Percentiles rank a stretch among this genome's conserved stretches.
phyloP scores from a whole-genome alignment of 2,888 invertebrate genomes.

The Polyommatus iphigenia region DNA sequence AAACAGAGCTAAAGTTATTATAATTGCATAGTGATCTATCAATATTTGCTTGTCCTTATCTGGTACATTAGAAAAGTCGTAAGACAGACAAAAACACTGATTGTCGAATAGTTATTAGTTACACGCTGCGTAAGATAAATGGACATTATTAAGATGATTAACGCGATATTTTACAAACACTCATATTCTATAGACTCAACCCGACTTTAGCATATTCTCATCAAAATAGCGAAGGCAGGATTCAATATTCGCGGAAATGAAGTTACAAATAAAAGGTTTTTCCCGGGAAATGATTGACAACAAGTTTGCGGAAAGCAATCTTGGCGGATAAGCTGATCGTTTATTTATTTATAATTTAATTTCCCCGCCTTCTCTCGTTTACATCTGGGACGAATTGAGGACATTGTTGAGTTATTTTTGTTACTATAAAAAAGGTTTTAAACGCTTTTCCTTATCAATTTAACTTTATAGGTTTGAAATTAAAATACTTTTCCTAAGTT shows the following conservation, averaged over 20 bases:
- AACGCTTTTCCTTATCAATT: not conserved
- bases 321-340: not conserved
- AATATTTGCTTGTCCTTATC: too few species aligned
- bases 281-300: conserved; percentile 1
- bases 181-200: not conserved
- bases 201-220: not conserved
- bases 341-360: conserved; percentile 11
- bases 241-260: not conserved
- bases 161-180: not conserved
- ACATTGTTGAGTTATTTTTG: not conserved
- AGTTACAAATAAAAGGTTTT: conserved; percentile 13
- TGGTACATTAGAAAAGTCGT: too few species aligned
- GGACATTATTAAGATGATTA: too few species aligned
- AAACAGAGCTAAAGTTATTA: not conserved
- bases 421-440: too few species aligned
- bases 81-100: not conserved
- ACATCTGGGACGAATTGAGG: not conserved
- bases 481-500: too few species aligned
- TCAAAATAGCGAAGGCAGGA: not conserved
- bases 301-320: not conserved
- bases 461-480: too few species aligned
- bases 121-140: too few species aligned
- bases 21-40: too few species aligned
- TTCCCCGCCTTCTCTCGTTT: not conserved
- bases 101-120: too few species aligned